Evolutionary conservation across 2,113 vertebrate species (phyloP).

Genomic region (Limnothrissa miodon): DNA sequence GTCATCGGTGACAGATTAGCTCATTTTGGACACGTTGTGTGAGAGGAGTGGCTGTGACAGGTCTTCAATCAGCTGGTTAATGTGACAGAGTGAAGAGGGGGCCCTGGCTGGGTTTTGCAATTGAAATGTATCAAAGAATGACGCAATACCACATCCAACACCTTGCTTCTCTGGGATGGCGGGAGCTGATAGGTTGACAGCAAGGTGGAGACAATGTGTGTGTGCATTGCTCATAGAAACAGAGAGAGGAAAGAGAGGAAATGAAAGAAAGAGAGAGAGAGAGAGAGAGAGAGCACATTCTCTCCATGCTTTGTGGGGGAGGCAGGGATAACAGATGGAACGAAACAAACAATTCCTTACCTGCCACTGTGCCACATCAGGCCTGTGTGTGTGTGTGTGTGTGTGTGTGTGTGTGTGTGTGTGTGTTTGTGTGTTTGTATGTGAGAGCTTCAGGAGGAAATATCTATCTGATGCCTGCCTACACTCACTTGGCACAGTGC

Average conservation of each 20-base stretch:
- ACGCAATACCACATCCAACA: not conserved
- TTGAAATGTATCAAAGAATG: not conserved
- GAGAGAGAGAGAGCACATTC: not conserved
- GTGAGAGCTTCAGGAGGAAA: not conserved
- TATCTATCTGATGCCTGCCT: not conserved
- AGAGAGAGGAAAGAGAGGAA: not conserved
- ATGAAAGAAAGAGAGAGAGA: not conserved
- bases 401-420: not conserved
- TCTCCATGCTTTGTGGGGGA: not conserved
- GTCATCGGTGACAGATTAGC: not conserved
- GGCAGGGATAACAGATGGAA: not conserved
- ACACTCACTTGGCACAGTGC: not conserved
- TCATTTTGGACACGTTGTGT: not conserved
- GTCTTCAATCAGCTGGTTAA: not conserved
- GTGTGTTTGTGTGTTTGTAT: not conserved
- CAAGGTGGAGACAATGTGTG: not conserved
- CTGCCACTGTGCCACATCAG: conserved; percentile 6
- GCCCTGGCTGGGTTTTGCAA: not conserved
- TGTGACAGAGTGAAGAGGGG: not conserved
- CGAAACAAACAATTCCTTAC: not conserved
- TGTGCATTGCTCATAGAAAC: not conserved
- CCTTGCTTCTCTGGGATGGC: not conserved
- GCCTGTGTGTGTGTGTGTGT: not conserved
- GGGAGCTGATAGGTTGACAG: not conserved
- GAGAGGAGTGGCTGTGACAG: not conserved